Evolutionary conservation across 2,113 vertebrate species (phyloP).

Genomic region (Elgaria multicarinata): DNA sequence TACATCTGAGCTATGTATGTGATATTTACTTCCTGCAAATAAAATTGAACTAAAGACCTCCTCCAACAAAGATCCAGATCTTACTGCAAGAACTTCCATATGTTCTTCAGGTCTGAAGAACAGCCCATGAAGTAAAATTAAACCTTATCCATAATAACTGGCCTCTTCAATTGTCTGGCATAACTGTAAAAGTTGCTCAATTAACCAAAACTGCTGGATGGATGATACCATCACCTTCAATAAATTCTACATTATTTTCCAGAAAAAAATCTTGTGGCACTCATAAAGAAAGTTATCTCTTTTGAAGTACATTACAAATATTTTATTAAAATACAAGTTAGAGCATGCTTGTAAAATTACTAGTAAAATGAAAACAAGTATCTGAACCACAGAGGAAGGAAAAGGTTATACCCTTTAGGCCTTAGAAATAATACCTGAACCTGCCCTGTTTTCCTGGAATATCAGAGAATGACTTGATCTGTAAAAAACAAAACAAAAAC

Average conservation of each 20-base stretch:
- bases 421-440: background rate
- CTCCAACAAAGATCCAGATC: background rate
- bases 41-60: background rate
- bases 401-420: background rate
- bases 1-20: background rate
- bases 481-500: too few relatives aligned
- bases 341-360: background rate
- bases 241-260: conserved; percentile 2
- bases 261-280: background rate
- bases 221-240: fast-evolving
- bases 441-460: background rate
- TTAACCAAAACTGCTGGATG: background rate
- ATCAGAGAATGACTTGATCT: background rate
- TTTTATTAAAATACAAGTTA: background rate
- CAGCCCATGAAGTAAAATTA: background rate
- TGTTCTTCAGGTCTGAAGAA: conserved; percentile 14
- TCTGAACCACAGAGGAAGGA: background rate
- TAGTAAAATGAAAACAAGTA: background rate
- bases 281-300: background rate
- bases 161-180: background rate
- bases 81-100: background rate
- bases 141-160: background rate
- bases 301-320: background rate
- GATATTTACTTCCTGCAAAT: too few relatives aligned
- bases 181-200: background rate